Percentiles rank a stretch among this genome's conserved stretches.
These are phyloP conservation scores for Coboldia fuscipes DNA, from an alignment of 1,140 invertebrate species.

Conservation along the genomic window DNA sequence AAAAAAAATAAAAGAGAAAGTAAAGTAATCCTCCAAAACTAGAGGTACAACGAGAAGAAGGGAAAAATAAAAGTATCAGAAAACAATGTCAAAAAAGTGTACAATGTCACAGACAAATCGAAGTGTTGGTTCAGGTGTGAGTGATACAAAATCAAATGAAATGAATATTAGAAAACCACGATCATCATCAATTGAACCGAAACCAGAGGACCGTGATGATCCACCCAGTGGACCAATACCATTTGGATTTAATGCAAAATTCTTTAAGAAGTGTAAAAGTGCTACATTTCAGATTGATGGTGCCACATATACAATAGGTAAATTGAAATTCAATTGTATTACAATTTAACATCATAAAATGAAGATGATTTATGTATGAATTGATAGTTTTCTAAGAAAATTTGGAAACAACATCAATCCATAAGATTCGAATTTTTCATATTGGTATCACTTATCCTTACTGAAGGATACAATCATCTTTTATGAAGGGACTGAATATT, in stretches of 20 bases:
- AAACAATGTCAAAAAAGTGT: too few species aligned
- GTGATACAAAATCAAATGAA: too few species aligned
- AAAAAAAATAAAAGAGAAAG: too few species aligned
- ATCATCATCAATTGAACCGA: background rate
- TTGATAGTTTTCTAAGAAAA: background rate
- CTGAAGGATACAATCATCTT: background rate
- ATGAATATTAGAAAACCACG: too few species aligned
- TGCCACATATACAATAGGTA: conserved; percentile 56
- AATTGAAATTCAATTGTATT: conserved; percentile 16
- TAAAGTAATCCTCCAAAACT: too few species aligned
- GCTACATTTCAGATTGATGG: conserved; percentile 58
- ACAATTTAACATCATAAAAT: background rate
- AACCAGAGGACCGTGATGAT: background rate
- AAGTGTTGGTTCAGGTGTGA: too few species aligned
- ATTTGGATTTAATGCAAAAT: conserved; percentile 19
- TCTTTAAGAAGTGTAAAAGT: conserved; percentile 56
- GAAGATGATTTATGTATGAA: background rate
- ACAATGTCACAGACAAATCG: too few species aligned
- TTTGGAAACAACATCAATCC: background rate
- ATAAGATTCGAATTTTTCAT: background rate
- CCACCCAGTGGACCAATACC: background rate
- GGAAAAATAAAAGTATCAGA: too few species aligned
- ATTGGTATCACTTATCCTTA: background rate
- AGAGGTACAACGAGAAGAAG: too few species aligned
- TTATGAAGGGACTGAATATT: too few species aligned